phyloP scores from a whole-genome alignment of 2,888 invertebrate genomes.

The Aphodius sticticus region DNA sequence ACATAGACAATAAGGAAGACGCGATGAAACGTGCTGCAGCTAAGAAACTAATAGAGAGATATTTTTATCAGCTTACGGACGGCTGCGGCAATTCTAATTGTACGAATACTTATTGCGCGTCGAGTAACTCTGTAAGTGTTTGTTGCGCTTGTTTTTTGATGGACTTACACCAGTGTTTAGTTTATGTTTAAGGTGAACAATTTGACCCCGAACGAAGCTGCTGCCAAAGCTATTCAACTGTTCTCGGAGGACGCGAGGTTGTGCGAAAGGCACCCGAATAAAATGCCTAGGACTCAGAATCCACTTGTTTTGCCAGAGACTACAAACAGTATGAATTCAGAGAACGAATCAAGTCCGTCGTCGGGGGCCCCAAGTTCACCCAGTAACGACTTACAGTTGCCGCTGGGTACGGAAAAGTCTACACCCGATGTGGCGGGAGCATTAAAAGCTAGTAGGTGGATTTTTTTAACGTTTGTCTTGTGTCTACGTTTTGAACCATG shows the following conservation, averaged over 20 bases:
- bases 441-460: conserved; percentile 32
- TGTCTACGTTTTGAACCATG: not conserved
- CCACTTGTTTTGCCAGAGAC: conserved; percentile 39
- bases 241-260: conserved; percentile 85
- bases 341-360: conserved; percentile 27
- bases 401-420: conserved; percentile 47
- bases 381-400: conserved; percentile 50
- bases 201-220: conserved; percentile 88
- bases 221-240: conserved; percentile 86
- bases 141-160: conserved; percentile 4
- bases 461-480: not conserved
- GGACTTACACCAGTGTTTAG: conserved; percentile 17
- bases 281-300: conserved; percentile 71
- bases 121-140: conserved; percentile 79
- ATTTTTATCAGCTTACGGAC: conserved; percentile 91
- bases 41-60: conserved; percentile 87
- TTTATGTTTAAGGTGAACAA: conserved; percentile 66
- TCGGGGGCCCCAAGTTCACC: conserved; percentile 41
- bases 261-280: conserved; percentile 79
- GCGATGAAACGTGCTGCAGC: conserved; percentile 81
- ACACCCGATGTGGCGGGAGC: conserved; percentile 41
- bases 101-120: conserved; percentile 87
- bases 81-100: conserved; percentile 92
- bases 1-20: conserved; percentile 61
- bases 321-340: conserved; percentile 30